A percentile compares a stretch with the other conserved stretches of the same genome.
These are phyloP conservation scores for Heliconius sara DNA, from an alignment of 2,888 invertebrate species.

Conservation along the genomic window DNA sequence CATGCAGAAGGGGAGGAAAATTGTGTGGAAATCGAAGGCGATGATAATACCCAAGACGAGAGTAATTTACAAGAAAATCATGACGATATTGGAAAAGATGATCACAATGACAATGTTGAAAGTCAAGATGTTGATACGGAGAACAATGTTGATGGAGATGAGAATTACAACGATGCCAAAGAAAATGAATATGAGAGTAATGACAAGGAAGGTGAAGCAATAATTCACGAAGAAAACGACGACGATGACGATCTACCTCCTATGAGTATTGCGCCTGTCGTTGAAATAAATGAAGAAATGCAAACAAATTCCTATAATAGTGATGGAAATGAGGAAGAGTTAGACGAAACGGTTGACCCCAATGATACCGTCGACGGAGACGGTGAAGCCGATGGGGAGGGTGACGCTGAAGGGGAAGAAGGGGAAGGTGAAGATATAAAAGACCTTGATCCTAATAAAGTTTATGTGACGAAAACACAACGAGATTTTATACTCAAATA, in stretches of 20 bases:
- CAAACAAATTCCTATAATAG: slow-evolving; percentile 69
- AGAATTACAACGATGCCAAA: slow-evolving; percentile 51
- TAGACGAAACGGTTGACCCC: slow-evolving; percentile 58
- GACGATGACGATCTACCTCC: slow-evolving; percentile 72
- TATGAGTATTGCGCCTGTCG: slow-evolving; percentile 68
- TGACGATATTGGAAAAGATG: slow-evolving; percentile 52
- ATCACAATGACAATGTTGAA: slow-evolving; percentile 59
- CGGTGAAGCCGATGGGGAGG: slow-evolving; percentile 5
- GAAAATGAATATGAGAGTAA: slow-evolving; percentile 57
- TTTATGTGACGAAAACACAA: slow-evolving; percentile 75
- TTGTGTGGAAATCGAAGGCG: slow-evolving; percentile 56
- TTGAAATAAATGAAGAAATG: slow-evolving; percentile 79
- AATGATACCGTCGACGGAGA: slow-evolving; percentile 65
- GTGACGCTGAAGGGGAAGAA: slow-evolving; percentile 1
- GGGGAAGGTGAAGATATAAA: slow-evolving; percentile 52
- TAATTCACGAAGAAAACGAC: slow-evolving; percentile 63
- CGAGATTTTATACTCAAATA: slow-evolving; percentile 76
- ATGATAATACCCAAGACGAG: slow-evolving; percentile 55
- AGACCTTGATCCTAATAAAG: slow-evolving; percentile 70
- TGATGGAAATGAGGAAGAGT: slow-evolving; percentile 66
- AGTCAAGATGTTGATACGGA: slow-evolving; percentile 54
- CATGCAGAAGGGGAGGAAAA: slow-evolving; percentile 55
- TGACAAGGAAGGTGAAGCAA: slow-evolving; percentile 58
- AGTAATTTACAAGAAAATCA: slow-evolving; percentile 58
- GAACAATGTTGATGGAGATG: slow-evolving; percentile 56